Evolutionary conservation across 1,140 invertebrate species (phyloP).

Genomic region (Pseudomyrmex gracilis): DNA sequence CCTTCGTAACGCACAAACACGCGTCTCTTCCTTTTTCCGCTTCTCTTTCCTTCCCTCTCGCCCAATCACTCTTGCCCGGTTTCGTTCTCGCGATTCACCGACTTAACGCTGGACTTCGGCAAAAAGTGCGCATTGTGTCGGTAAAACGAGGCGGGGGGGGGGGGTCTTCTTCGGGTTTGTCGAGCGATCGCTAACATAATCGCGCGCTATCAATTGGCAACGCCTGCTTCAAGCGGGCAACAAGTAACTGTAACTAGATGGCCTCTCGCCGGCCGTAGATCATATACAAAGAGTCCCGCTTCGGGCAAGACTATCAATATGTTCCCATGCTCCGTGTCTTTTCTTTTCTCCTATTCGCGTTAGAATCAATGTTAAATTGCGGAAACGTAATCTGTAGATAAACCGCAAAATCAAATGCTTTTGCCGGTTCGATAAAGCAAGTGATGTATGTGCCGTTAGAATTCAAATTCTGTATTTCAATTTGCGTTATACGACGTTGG

Average conservation of each 20-base stretch:
- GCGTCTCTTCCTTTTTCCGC: neutral
- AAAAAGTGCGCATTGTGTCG: constrained; percentile 47
- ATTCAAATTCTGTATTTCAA: constrained; percentile 23
- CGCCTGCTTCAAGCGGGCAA: constrained; percentile 71
- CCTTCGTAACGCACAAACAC: neutral
- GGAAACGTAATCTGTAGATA: constrained; percentile 70
- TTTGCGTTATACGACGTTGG: neutral
- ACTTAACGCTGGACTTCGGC: constrained; percentile 19
- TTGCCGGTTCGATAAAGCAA: constrained; percentile 25
- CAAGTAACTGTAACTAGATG: constrained; percentile 81
- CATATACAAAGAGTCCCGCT: constrained; percentile 74
- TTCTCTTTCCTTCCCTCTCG: constrained; percentile 42
- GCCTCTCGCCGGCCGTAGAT: constrained; percentile 78
- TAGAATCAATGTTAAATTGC: constrained; percentile 79
- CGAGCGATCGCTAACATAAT: constrained; percentile 77
- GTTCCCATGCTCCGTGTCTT: constrained; percentile 76
- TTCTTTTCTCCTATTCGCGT: constrained; percentile 73
- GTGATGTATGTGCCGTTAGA: constrained; percentile 26
- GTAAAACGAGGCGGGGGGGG: constrained; percentile 15
- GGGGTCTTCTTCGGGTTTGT: constrained; percentile 54
- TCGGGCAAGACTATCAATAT: constrained; percentile 71
- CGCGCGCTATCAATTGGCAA: constrained; percentile 80
- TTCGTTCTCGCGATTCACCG: constrained; percentile 9
- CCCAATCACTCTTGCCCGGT: constrained; percentile 8
- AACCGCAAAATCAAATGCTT: constrained; percentile 25